Base-by-base conservation (phyloP, 2,797 vertebrate genomes). In the Mus spretus region DNA sequence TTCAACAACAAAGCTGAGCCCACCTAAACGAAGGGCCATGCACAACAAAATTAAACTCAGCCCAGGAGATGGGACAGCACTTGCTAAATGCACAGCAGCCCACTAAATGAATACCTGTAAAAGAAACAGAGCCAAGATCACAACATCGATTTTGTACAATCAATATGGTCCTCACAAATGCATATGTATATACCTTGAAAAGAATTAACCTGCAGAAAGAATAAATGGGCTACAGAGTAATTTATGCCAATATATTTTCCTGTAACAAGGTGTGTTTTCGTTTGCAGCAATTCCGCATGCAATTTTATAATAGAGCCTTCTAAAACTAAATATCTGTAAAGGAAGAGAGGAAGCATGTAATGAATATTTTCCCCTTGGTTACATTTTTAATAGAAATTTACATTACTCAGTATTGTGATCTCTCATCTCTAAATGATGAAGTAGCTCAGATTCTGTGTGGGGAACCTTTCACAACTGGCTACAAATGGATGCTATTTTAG, bases 181-280 rank as follows among this genome's bases (percentile, higher is more conserved):
- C 28, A 37, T 90, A 96, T 97, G 89, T 89, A 97, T 94, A 96
- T 97, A 97, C 70, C 96, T 97, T 96, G 89, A 97, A 98, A 98
- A 97, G 50, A 97, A 98, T 97, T 98, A 98, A 97, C 89, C 89
- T 96, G 93, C 88, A 97, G 93, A 97, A 98, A 98, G 90, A 98
- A 96, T 97, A 97, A 96, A 96, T 97, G 87, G 53, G 87, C 63
- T 96, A 91, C 31, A 96, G 98, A 97, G 95, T 95, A 98, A 98
- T 98, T 96, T 97, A 94, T 85, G 50, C 53, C 96, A 98, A 97
- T 94, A 98, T 90, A 97, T 74, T 97, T 96, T 96, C 89, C 95
- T 97, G 96, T 80, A 95, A 95, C 80, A 97, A 98, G 92, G 40
- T 97, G 75, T 95, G 90, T 90, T 98, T 93, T 97, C 89, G 95